Evolutionary conservation across 1,140 invertebrate species (phyloP).

Genomic region (Drosophila bipectinata): DNA sequence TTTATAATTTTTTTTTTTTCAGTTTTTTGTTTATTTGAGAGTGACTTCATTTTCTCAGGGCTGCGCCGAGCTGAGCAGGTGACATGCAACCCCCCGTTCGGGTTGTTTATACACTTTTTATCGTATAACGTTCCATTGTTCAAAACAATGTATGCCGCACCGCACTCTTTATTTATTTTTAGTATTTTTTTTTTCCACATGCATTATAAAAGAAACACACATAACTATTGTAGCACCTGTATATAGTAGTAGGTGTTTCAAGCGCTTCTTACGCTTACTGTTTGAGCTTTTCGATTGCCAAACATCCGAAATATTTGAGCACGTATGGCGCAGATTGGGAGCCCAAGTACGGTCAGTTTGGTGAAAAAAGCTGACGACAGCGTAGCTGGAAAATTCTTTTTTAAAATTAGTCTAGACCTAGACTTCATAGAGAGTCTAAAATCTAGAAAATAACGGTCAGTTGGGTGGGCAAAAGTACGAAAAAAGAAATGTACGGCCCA

Average conservation of each 20-base stretch:
- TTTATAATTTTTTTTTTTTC: conserved; percentile 6
- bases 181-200: conserved; percentile 56
- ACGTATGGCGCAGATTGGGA: conserved; percentile 62
- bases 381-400: conserved; percentile 22
- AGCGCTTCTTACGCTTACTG: conserved; percentile 54
- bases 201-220: conserved; percentile 71
- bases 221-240: conserved; percentile 29
- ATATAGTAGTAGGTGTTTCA: conserved; percentile 31
- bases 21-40: conserved; percentile 41
- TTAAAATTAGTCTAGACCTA: conserved; percentile 53
- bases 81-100: conserved; percentile 68
- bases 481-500: conserved; percentile 46
- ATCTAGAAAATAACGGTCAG: conserved; percentile 49
- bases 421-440: background rate
- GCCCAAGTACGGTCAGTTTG: conserved; percentile 27
- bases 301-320: conserved; percentile 50
- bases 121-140: conserved; percentile 77
- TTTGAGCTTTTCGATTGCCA: conserved; percentile 60
- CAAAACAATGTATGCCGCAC: conserved; percentile 61
- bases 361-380: conserved; percentile 37
- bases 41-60: conserved; percentile 77
- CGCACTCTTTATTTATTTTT: conserved; percentile 22
- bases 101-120: conserved; percentile 70
- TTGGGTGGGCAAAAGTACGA: conserved; percentile 30
- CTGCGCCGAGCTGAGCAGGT: conserved; percentile 37